Evolutionary conservation across 2,113 vertebrate genomes (phyloP), one percentile per base, ranked within the genome.

Genomic region (Melanostigma gelatinosum): DNA sequence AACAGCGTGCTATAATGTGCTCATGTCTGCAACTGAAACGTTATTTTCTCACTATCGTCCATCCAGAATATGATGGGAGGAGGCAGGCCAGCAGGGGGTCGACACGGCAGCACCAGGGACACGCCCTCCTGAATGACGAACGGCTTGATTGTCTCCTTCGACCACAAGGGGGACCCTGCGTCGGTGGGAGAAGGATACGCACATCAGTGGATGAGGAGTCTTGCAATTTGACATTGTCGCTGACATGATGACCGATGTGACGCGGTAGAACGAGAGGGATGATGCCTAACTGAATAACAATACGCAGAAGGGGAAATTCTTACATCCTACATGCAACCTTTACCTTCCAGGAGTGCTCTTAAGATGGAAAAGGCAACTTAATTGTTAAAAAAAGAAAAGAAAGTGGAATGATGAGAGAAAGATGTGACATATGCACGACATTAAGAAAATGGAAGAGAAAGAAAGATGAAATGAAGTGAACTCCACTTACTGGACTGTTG

Each of bases 1-100:
- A 22, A 32, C 61, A 46, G 24, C 32, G 40, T 62, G 9, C 36
- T 29, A n/a, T 18, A 40, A 42, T 52, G 42, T 66, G 11, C 50
- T 34, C 3, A 27, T 36, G 6, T 10, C 3, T 24, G 15, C 7
- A 78, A 16, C 16, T 40, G 10, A 76, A 54, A 42, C 0, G 32
- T 58, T 12, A 65, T 68, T 16, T 5, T 9, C 5, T 99, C 93
- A 99, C 98, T 96, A 22, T 97, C 97, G 95, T 99, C 97, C 98
- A 99, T 99, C 98, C 98, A 99, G 95, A 99, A 99, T 90, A 99
- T 96, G 80, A 99, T 95, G 68, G 98, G 97, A 61, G 97, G 97
- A 29, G 98, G 98, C 52, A 99, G 95, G 75, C 98, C 98, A 46
- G 95, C 89, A 0, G 98, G 98, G n/a, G 98, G 98, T 71, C 95